These are phyloP conservation scores for Umimayanthus chanpuru DNA, from an alignment of 92 coral and sea anemone species.

Conservation along the genomic window DNA sequence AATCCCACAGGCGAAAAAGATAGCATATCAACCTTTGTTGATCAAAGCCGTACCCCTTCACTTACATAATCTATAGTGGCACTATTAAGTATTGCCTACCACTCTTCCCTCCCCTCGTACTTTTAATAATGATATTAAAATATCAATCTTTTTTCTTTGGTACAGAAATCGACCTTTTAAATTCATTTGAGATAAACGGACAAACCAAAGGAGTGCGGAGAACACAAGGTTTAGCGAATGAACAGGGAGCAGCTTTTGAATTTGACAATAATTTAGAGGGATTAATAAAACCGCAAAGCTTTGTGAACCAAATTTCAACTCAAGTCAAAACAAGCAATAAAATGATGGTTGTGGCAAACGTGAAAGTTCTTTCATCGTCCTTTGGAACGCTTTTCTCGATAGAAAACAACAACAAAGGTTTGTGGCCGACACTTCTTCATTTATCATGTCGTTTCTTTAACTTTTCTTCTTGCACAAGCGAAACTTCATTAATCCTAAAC, in stretches of 20 bases:
- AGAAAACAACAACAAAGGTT: slow-evolving; percentile 17
- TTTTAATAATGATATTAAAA: too few species aligned
- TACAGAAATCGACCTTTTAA: slow-evolving; percentile 32
- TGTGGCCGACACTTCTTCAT: neutral
- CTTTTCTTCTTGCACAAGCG: too few species aligned
- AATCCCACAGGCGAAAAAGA: too few species aligned
- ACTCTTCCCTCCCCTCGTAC: too few species aligned
- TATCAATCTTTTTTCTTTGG: neutral
- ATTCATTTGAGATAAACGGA: neutral
- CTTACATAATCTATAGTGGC: too few species aligned
- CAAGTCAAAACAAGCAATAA: slow-evolving; percentile 20
- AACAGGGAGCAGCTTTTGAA: slow-evolving; percentile 21
- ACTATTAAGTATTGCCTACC: too few species aligned
- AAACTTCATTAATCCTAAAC: too few species aligned
- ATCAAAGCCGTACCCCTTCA: too few species aligned
- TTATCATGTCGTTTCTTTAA: too few species aligned
- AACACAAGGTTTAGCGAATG: slow-evolving; percentile 14
- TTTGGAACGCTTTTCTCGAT: slow-evolving; percentile 26
- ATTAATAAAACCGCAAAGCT: slow-evolving; percentile 13
- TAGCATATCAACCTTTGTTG: too few species aligned
- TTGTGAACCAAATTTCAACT: slow-evolving; percentile 15
- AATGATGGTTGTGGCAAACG: slow-evolving; percentile 32
- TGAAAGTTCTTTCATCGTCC: slow-evolving; percentile 31
- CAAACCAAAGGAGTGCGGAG: slow-evolving; percentile 7
- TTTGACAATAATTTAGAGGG: neutral